Conservation (phyloP, 2,113 vertebrate genomes). For the Glareola pratincola region DNA sequence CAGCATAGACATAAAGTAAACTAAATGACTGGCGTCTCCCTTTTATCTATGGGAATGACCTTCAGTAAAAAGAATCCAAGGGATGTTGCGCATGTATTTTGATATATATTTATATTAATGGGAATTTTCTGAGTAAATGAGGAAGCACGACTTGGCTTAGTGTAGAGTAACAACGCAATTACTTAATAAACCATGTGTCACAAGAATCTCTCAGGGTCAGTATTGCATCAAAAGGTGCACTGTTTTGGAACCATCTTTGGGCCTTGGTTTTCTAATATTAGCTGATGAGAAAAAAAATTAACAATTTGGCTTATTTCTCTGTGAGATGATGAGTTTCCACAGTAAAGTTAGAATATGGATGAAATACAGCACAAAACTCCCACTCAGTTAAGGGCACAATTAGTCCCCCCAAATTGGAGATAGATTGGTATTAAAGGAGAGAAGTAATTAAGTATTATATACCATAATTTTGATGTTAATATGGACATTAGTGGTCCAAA, state of each 20-base stretch:
- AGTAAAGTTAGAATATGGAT: neutral
- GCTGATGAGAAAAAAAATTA: neutral
- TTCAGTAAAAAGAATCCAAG: conserved; percentile 13
- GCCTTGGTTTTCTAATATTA: neutral
- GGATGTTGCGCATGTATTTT: neutral
- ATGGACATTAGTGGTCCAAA: neutral
- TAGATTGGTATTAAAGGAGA: neutral
- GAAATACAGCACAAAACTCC: neutral
- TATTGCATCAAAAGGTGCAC: neutral
- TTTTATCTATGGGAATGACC: conserved; percentile 27
- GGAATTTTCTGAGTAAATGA: neutral
- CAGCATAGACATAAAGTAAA: conserved; percentile 4
- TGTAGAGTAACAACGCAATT: neutral
- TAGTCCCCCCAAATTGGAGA: neutral
- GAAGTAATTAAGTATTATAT: neutral
- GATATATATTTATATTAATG: neutral
- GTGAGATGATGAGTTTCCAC: neutral
- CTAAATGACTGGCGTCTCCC: neutral
- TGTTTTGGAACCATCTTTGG: neutral
- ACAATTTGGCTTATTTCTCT: neutral
- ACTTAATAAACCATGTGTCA: neutral
- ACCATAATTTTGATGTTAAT: neutral
- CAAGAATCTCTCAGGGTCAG: neutral
- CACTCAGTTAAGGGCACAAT: neutral
- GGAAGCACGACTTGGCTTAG: neutral